Evolutionary conservation across 2,888 invertebrate species (phyloP).

Genomic region (Parnassius apollo): DNA sequence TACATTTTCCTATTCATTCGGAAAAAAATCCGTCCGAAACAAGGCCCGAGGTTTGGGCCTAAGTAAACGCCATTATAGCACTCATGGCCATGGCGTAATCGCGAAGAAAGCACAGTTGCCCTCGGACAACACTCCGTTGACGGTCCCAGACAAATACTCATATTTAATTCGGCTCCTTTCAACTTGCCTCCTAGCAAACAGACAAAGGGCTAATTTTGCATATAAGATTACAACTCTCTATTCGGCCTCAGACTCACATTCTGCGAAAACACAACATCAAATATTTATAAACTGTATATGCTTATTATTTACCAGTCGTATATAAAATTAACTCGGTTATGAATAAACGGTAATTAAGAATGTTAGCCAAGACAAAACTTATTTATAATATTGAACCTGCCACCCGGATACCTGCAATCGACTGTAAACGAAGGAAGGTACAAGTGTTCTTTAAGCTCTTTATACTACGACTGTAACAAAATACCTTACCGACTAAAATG

Average conservation of each 20-base stretch:
- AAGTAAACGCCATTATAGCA: slow-evolving; percentile 63
- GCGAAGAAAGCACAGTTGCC: slow-evolving; percentile 61
- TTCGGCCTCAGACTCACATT: slow-evolving; percentile 22
- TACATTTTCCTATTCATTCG: slow-evolving; percentile 67
- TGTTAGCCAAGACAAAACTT: too few relatives aligned
- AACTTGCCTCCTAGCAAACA: slow-evolving; percentile 55
- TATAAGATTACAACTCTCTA: slow-evolving; percentile 37
- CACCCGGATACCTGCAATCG: too few relatives aligned
- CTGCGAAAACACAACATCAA: slow-evolving; percentile 21
- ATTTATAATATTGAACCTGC: too few relatives aligned
- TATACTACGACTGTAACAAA: too few relatives aligned
- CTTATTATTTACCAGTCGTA: slow-evolving; percentile 4
- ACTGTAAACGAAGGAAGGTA: too few relatives aligned
- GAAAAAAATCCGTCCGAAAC: slow-evolving; percentile 60
- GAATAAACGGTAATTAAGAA: not conserved
- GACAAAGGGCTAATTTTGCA: slow-evolving; percentile 50
- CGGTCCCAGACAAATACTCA: slow-evolving; percentile 72
- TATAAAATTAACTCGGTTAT: not conserved
- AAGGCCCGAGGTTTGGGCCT: slow-evolving; percentile 63
- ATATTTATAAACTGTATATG: slow-evolving; percentile 19
- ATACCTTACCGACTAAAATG: slow-evolving; percentile 4
- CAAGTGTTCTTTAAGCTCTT: too few relatives aligned
- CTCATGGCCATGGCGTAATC: slow-evolving; percentile 56
- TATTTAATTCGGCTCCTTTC: slow-evolving; percentile 71
- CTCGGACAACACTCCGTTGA: slow-evolving; percentile 56